Evolutionary conservation across 2,888 invertebrate species (phyloP).

Genomic region (Sinhomidia bicolor): DNA sequence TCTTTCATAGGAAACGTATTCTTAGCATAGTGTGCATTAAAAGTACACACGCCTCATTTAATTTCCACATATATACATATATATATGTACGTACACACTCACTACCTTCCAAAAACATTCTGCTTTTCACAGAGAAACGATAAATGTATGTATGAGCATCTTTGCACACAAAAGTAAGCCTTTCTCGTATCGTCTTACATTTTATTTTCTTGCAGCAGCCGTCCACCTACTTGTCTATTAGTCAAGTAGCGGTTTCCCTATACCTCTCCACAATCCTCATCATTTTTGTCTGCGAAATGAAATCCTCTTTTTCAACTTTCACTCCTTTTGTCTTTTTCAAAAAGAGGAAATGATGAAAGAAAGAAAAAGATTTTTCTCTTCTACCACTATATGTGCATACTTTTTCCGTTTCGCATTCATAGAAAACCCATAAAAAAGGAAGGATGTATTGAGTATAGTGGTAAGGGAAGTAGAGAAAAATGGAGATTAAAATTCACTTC

Average conservation of each 20-base stretch:
- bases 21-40: conserved; percentile 55
- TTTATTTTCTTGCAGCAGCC: neutral
- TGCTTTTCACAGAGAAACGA: neutral
- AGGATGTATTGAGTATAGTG: neutral
- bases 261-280: conserved; percentile 35
- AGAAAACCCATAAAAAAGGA: neutral
- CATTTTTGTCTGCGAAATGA: conserved; percentile 33
- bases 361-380: conserved; percentile 14
- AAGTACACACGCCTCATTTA: conserved; percentile 62
- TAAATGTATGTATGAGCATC: neutral
- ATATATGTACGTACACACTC: too few species aligned
- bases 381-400: conserved; percentile 16
- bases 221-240: conserved; percentile 25
- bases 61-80: conserved; percentile 64
- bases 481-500: conserved; percentile 57
- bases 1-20: conserved; percentile 49
- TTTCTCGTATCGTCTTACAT: neutral
- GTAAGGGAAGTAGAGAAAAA: conserved; percentile 37
- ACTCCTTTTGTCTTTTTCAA: conserved; percentile 7
- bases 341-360: neutral
- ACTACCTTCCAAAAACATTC: conserved; percentile 34
- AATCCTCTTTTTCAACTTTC: conserved; percentile 48
- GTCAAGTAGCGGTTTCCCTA: conserved; percentile 34
- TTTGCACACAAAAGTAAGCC: neutral
- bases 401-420: neutral